Evolutionary conservation across 1,140 invertebrate species (phyloP).

Genomic region (Mactra quadrangularis): DNA sequence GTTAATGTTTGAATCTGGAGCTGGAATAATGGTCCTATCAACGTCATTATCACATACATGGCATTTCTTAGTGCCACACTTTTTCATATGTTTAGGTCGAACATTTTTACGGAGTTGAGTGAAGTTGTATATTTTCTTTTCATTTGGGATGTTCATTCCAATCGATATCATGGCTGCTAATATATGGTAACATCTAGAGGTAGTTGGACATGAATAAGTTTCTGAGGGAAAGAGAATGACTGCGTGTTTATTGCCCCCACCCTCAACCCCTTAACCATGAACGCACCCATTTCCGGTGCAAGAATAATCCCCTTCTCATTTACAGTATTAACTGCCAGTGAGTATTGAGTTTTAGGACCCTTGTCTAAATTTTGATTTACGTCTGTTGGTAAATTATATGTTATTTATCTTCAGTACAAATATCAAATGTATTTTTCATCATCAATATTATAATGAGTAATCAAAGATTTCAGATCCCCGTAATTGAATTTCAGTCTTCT

Average conservation of each 20-base stretch:
- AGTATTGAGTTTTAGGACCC: constrained; percentile 2
- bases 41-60: constrained; percentile 2
- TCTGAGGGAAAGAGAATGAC: too few species aligned
- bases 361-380: too few species aligned
- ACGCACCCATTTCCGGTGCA: constrained; percentile 30
- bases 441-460: too few species aligned
- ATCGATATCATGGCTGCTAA: constrained; percentile 33
- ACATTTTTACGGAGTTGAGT: constrained; percentile 8
- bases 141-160: constrained; percentile 4
- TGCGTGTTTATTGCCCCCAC: constrained; percentile 4
- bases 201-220: constrained; percentile 24
- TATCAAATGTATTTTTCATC: too few species aligned
- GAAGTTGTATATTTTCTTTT: constrained; percentile 26
- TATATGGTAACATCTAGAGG: constrained; percentile 25
- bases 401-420: too few species aligned
- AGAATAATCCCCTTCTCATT: constrained; percentile 23
- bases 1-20: constrained; percentile 21
- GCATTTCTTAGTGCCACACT: constrained; percentile 35
- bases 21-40: not conserved
- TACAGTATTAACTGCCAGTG: not conserved
- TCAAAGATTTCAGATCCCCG: too few species aligned
- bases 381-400: too few species aligned
- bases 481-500: too few species aligned
- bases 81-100: constrained; percentile 15
- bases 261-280: constrained; percentile 30